Base-by-base conservation (phyloP, 1,140 invertebrate species). In the Rhopalosiphum maidis region DNA sequence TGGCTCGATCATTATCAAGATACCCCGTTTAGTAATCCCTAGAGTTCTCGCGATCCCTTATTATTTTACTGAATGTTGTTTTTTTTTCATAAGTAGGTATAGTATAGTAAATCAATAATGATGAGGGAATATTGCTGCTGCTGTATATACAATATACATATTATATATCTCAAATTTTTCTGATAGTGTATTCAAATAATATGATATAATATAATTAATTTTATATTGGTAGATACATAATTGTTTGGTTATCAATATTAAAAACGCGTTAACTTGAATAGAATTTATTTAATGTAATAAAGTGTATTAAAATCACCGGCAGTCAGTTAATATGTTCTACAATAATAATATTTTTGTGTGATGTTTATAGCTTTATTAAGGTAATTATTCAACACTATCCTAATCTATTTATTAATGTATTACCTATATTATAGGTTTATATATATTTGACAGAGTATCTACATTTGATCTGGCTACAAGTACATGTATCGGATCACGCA, bases 11-110 rank as follows among this genome's bases (percentile, higher is more conserved):
- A 68, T 90, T 90, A 90, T 90, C 54, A 68, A 90, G 55, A 90
- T 46, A 41, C 25, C 89, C 89, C 43, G 89, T 90, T 90, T 90
- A 90, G 89, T 90, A 90, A 55, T 90, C 89, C 41, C 89, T 2
- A 90, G 89, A 68, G 37, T 90, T 25, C 18, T 37, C 30, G 35
- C 35, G 55, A 46, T 60, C 37, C 89, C 55, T 68, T 90, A 68
- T 90, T 90, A 68, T 90, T 90, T 60, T 90, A 90, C 23, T 55
- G 54, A 54, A 30, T 41, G 15, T 23, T 41, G 23, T 60, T 60
- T 88, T 54, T 90, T n/a, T 68, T 68, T n/a, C 60, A 25, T 46
- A 86, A 25, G 37, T 41, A 41, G 41, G 41, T 41, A 41, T 41
- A 41, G 41, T 90, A 60, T 60, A 90, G 54, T 41, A 90, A 90